Percentiles rank a stretch among this genome's conserved stretches.
Evolutionary conservation across 2,113 vertebrate species (phyloP).

Genomic region (Coreoperca whiteheadi): DNA sequence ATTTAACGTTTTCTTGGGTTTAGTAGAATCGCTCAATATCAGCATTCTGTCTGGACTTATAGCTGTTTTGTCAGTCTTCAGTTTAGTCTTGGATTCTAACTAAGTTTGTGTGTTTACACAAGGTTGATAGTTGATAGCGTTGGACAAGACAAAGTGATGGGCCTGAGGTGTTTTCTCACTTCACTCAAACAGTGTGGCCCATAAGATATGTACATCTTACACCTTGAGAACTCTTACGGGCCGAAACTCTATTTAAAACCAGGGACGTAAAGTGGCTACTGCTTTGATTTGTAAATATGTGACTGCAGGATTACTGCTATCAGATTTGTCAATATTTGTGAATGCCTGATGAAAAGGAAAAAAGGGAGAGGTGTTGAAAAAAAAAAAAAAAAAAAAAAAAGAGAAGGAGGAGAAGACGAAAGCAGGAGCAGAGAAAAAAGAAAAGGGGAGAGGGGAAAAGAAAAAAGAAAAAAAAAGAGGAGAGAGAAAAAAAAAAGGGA

Average conservation of each 20-base stretch:
- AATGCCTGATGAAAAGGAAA: slow-evolving; percentile 37
- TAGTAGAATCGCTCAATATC: too few species aligned
- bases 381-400: too few species aligned
- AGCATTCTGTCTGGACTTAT: too few species aligned
- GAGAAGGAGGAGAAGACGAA: slow-evolving; percentile 28
- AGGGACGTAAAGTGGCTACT: slow-evolving; percentile 18
- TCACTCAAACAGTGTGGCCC: background rate
- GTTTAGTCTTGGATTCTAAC: too few species aligned
- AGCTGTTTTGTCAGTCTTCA: too few species aligned
- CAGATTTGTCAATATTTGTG: slow-evolving; percentile 52
- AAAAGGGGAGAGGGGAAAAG: background rate
- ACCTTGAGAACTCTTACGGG: slow-evolving; percentile 1
- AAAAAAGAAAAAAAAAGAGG: too few species aligned
- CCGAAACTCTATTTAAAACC: background rate
- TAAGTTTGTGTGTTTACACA: too few species aligned
- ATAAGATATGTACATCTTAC: slow-evolving; percentile 4
- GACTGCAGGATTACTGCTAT: slow-evolving; percentile 7
- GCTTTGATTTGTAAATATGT: slow-evolving; percentile 41
- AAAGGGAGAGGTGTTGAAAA: background rate
- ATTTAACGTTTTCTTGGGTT: too few species aligned
- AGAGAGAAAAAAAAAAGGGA: too few species aligned
- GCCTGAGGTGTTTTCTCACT: background rate
- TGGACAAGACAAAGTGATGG: background rate
- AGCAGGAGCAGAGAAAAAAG: slow-evolving; percentile 24
- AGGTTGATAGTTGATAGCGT: background rate